Base-by-base conservation (phyloP, 2,113 vertebrate genomes). In the Centropus bengalensis region DNA sequence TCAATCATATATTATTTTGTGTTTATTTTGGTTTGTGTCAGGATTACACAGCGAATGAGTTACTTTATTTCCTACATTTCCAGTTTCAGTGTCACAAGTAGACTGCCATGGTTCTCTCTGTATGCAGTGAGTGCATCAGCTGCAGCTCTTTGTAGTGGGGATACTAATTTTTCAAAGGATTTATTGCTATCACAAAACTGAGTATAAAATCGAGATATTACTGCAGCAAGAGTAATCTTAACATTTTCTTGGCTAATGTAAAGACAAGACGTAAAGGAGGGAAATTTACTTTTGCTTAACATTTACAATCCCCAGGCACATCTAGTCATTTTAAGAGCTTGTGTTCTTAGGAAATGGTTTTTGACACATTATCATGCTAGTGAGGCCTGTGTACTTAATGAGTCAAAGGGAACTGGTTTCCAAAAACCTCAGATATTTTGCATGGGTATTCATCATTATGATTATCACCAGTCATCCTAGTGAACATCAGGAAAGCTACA, bases 371-470 rank as follows among this genome's bases (percentile, higher is more conserved):
- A 88, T 82, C 74, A 78, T 91, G 68, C 88, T 14, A 4, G 52
- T 78, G 91, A 96, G 96, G 78, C 42, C 77, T 75, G 36, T 87
- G 56, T 70, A 84, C 64, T 93, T 95, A 95, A 94, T 91, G 86
- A 97, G 70, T 96, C 95, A 95, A 96, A 89, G 80, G 89, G 87
- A 95, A 82, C 16, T 0, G 14, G 93, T 97, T 96, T 91, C 88
- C 63, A 96, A 91, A 96, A 90, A 88, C 33, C 60, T 91, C 24
- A 10, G 40, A 51, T 67, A 93, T 83, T 96, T 87, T 95, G 79
- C 27, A 18, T 88, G 86, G 94, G 49, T 94, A 97, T 98, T 96
- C 88, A 97, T 98, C 96, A 98, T 93, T 93, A 97, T 89, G 79
- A 87, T 96, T 97, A 98, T 97, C 97, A 96, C 70, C 26, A 82